These are phyloP conservation scores for Thryonomys swinderianus DNA, from an alignment of 2,113 vertebrate genomes.

Conservation along the genomic window DNA sequence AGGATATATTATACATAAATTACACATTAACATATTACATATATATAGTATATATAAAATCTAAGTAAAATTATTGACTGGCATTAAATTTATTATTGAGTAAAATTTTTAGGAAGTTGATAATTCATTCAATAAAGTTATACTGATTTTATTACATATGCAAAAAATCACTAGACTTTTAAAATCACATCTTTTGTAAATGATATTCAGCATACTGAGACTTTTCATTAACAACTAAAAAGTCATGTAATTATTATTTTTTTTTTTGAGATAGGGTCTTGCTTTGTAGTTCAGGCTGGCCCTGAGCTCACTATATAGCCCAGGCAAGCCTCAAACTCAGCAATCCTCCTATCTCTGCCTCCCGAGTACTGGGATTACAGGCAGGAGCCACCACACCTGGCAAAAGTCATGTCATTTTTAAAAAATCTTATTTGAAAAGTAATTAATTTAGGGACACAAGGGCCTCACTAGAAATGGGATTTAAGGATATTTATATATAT, in stretches of 20 bases:
- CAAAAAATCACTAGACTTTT: background rate
- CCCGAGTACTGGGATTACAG: no score
- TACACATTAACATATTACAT: background rate
- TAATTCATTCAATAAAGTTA: background rate
- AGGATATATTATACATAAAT: background rate
- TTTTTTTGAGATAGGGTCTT: no score
- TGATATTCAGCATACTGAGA: background rate
- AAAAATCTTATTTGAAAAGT: constrained; percentile 1
- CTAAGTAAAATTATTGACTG: background rate
- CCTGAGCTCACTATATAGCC: no score
- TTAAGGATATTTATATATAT: background rate
- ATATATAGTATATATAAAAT: background rate
- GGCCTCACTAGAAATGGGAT: background rate
- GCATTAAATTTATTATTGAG: background rate
- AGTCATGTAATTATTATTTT: background rate
- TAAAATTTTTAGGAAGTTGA: background rate
- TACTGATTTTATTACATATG: background rate
- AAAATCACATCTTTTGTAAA: background rate
- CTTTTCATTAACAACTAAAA: background rate
- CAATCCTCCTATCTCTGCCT: no score
- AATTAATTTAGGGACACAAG: background rate
- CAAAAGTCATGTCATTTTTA: background rate
- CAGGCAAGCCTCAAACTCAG: no score
- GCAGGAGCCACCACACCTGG: no score
- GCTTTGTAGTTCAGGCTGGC: no score